Conservation (phyloP, 2,113 vertebrate genomes). For the Heteronetta atricapilla region DNA sequence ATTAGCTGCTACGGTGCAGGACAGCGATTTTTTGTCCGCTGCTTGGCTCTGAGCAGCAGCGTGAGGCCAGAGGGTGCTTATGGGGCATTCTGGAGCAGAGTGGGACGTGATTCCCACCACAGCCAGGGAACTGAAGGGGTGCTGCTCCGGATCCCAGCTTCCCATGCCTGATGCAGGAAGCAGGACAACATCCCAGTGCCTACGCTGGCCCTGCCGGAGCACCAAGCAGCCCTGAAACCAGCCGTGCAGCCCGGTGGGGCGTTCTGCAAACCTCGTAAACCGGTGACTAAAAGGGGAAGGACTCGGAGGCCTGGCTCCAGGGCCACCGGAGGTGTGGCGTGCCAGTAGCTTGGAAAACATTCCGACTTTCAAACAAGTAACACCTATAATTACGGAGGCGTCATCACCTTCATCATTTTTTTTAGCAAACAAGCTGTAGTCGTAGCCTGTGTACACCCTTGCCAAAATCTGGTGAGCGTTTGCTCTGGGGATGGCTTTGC, state of each 20-base stretch:
- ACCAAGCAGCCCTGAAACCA: background rate
- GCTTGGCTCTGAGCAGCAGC: background rate
- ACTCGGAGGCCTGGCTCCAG: conserved; percentile 60
- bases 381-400: conserved; percentile 81
- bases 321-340: conserved; percentile 66
- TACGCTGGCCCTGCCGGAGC: background rate
- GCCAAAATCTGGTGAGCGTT: conserved; percentile 70
- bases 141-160: too few relatives aligned
- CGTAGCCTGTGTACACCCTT: conserved; percentile 58
- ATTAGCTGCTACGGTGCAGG: background rate
- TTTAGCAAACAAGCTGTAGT: conserved; percentile 70
- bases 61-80: too few relatives aligned
- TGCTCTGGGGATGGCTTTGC: conserved; percentile 66
- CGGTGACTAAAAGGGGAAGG: conserved; percentile 59
- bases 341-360: conserved; percentile 75
- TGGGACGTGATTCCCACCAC: accelerated
- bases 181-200: too few relatives aligned
- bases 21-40: background rate
- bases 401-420: conserved; percentile 74
- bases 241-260: background rate
- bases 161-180: too few relatives aligned
- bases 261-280: conserved; percentile 57
- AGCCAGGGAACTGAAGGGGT: background rate
- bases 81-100: background rate
- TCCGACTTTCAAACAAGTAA: conserved; percentile 74